Percentiles rank a stretch among this genome's conserved stretches.
phyloP scores from a whole-genome alignment of 2,797 vertebrate genomes.

The Clamator glandarius region DNA sequence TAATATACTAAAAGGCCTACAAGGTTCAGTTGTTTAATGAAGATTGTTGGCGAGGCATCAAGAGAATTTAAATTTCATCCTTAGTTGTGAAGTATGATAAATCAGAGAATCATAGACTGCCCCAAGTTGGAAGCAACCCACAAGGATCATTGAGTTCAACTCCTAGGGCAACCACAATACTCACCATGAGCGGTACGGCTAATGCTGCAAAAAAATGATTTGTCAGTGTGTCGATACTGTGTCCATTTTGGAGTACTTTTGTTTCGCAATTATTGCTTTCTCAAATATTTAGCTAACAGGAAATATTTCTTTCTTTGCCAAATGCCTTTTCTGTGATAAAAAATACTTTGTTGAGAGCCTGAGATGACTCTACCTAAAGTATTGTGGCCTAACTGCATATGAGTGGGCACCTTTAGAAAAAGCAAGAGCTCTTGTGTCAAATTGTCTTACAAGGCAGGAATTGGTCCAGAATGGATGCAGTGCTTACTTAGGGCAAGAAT shows the following conservation, averaged over 20 bases:
- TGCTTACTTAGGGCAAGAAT: background rate
- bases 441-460: conserved; percentile 20
- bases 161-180: too few species aligned
- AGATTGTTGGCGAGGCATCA: background rate
- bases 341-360: conserved; percentile 17
- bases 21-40: background rate
- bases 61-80: background rate
- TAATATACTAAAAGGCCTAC: too few species aligned
- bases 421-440: background rate
- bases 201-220: background rate
- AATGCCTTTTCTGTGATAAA: conserved; percentile 20
- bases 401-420: background rate
- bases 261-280: conserved; percentile 33
- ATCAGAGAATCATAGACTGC: background rate
- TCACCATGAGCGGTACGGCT: background rate
- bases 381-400: background rate
- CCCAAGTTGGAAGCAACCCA: too few species aligned
- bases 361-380: background rate
- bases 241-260: background rate
- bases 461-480: background rate
- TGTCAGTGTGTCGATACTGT: background rate
- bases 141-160: too few species aligned
- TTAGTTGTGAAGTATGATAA: background rate
- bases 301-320: conserved; percentile 27
- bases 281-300: conserved; percentile 16